Percentiles rank a stretch among this genome's conserved stretches.
phyloP scores from a whole-genome alignment of 1,140 invertebrate species.

The Solen grandis region DNA sequence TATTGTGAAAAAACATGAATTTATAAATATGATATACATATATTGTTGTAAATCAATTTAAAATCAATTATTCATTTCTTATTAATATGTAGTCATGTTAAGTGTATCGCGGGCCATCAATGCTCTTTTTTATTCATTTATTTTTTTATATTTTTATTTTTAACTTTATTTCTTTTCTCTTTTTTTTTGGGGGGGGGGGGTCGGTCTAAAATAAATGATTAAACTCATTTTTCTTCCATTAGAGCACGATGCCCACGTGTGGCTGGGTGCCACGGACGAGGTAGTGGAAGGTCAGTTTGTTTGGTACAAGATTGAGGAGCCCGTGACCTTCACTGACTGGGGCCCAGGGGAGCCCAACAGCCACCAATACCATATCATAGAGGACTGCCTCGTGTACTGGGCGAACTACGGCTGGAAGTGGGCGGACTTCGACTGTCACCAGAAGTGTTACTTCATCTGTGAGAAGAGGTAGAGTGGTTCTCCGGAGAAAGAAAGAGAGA shows the following conservation, averaged over 20 bases:
- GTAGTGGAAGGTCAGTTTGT: conserved; percentile 17
- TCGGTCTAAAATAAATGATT: no score
- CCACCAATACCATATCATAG: not conserved
- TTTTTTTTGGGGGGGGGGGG: no score
- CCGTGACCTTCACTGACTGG: conserved; percentile 9
- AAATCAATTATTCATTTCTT: no score
- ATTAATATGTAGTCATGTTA: no score
- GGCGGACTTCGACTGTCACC: conserved; percentile 36
- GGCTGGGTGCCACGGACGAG: conserved; percentile 27
- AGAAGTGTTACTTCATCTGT: conserved; percentile 20
- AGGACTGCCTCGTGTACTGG: conserved; percentile 40
- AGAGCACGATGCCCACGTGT: conserved; percentile 1
- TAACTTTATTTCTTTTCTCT: no score
- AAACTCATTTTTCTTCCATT: not conserved
- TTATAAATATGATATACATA: no score
- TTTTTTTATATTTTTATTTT: no score
- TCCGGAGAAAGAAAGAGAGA: no score
- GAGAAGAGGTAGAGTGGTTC: conserved; percentile 37
- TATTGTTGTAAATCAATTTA: no score
- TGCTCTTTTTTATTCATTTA: no score
- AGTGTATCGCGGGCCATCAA: no score
- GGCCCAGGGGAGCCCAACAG: conserved; percentile 8
- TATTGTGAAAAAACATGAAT: no score
- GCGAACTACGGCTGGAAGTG: conserved; percentile 17
- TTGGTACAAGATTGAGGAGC: conserved; percentile 2